Evolutionary conservation across 2,888 invertebrate genomes (phyloP).

Genomic region (Lepetodrilus schrolli): DNA sequence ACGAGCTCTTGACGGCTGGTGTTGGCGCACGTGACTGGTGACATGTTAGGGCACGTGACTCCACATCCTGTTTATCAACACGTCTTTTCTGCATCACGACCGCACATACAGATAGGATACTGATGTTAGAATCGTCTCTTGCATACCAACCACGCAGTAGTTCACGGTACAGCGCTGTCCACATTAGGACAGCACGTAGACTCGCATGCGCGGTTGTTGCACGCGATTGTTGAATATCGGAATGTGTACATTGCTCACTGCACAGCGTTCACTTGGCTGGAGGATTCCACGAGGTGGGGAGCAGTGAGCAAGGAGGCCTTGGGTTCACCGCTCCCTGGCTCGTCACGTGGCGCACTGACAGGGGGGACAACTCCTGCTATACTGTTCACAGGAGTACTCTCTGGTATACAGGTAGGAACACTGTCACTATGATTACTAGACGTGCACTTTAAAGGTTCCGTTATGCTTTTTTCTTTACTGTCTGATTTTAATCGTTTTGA

Average conservation of each 20-base stretch:
- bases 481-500: constrained; percentile 37
- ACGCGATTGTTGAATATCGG: not conserved
- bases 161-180: no score
- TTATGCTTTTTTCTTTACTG: constrained; percentile 17
- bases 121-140: no score
- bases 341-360: not conserved
- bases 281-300: not conserved
- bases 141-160: no score
- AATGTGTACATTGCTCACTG: constrained; percentile 2
- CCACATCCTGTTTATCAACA: no score
- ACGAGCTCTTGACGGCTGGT: no score
- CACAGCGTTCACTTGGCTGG: not conserved
- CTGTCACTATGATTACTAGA: constrained; percentile 10
- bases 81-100: no score
- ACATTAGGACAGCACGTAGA: no score
- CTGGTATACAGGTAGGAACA: not conserved
- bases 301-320: not conserved
- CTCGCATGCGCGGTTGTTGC: no score
- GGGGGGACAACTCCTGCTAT: not conserved
- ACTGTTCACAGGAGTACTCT: not conserved
- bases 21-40: no score
- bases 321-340: not conserved
- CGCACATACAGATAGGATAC: no score
- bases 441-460: constrained; percentile 26
- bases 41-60: no score